Evolutionary conservation across 2,888 invertebrate species (phyloP).

Genomic region (Laspeyria flexula): DNA sequence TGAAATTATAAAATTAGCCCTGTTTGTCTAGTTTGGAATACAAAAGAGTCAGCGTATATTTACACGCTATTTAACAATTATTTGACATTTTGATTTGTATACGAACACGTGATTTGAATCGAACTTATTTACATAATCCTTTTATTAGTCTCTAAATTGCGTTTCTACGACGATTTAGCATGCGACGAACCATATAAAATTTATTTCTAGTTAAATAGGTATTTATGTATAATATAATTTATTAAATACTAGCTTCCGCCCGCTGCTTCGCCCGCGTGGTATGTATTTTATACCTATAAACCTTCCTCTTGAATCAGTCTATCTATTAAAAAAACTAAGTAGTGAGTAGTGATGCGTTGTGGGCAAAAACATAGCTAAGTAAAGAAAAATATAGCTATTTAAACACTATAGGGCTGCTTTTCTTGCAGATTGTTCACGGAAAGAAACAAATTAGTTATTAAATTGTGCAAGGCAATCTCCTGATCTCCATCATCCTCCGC

Average conservation of each 20-base stretch:
- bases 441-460: not conserved
- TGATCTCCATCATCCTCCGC: constrained; percentile 50
- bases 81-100: constrained; percentile 68
- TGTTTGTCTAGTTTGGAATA: constrained; percentile 66
- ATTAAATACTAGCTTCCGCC: too few species aligned
- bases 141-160: constrained; percentile 58
- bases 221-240: too few species aligned
- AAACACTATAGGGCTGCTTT: too few species aligned
- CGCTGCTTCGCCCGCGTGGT: too few species aligned
- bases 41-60: constrained; percentile 62
- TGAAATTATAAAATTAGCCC: constrained; percentile 72
- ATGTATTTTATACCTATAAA: too few species aligned
- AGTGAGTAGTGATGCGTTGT: too few species aligned
- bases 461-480: constrained; percentile 32
- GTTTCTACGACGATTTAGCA: constrained; percentile 57
- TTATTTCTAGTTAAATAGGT: too few species aligned
- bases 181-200: constrained; percentile 37
- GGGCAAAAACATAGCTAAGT: too few species aligned
- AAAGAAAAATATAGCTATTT: too few species aligned
- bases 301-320: too few species aligned
- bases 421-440: too few species aligned
- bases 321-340: too few species aligned
- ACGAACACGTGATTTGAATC: constrained; percentile 68
- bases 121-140: constrained; percentile 75
- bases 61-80: constrained; percentile 83